Evolutionary conservation across 2,797 vertebrate genomes (phyloP).

Genomic region (Oreochromis grahami): DNA sequence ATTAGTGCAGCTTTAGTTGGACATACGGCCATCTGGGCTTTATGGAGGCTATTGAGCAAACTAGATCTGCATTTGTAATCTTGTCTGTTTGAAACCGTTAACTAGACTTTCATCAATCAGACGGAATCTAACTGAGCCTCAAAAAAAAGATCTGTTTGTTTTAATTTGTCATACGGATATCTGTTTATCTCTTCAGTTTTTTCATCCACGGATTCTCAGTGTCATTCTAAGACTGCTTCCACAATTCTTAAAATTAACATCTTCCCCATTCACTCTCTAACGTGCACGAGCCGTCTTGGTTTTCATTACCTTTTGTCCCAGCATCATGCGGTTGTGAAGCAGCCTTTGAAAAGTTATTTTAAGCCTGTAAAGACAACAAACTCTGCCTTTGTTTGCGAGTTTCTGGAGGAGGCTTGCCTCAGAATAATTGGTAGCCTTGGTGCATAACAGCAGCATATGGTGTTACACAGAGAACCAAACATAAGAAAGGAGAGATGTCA

Average conservation of each 20-base stretch:
- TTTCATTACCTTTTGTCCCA: slow-evolving; percentile 27
- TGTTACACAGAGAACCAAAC: not conserved
- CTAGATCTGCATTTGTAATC: slow-evolving; percentile 15
- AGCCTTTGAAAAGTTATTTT: slow-evolving; percentile 48
- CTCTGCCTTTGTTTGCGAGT: slow-evolving; percentile 39
- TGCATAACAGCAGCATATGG: not conserved
- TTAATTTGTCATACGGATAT: not conserved
- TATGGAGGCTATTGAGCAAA: slow-evolving; percentile 28
- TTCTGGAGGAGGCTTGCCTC: slow-evolving; percentile 32
- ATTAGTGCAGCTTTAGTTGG: slow-evolving; percentile 20
- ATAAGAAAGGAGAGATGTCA: not conserved
- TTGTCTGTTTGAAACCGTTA: slow-evolving; percentile 9
- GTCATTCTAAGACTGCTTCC: not conserved
- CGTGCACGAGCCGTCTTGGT: not conserved
- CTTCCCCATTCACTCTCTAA: not conserved
- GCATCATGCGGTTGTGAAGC: slow-evolving; percentile 7
- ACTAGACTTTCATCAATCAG: slow-evolving; percentile 21
- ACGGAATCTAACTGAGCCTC: not conserved
- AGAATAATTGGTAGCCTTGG: slow-evolving; percentile 24
- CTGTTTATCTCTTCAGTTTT: not conserved
- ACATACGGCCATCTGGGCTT: slow-evolving; percentile 48
- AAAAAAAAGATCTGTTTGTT: not conserved
- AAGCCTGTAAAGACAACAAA: slow-evolving; percentile 42
- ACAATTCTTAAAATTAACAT: not conserved
- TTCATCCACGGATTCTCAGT: not conserved